Base-by-base conservation (phyloP, 2,113 vertebrate genomes). In the Geococcyx californianus region DNA sequence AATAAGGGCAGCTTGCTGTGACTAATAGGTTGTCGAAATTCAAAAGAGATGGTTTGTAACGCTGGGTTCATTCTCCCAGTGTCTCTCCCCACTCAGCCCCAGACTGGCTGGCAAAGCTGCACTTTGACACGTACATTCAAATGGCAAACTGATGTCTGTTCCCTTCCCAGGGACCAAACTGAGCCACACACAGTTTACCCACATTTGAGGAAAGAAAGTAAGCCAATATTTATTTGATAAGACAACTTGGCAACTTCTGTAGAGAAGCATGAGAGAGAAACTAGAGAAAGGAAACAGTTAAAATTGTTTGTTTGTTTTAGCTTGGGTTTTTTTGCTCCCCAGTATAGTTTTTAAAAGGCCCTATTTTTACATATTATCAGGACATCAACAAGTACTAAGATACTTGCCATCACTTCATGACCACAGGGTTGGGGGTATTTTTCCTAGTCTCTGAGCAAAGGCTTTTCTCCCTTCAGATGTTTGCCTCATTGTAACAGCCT, bases 11-110 rank as follows among this genome's bases (percentile, higher is more conserved):
- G 94, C 96, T 97, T 95, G 87, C 94, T 88, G 89, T 95, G 96
- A 97, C 88, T 95, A 96, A 95, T 97, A 95, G 90, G 81, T 88
- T 90, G 58, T 58, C 92, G 91, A 94, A 94, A 96, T 97, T 94
- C 90, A 93, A 95, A 94, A 92, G 94, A 90, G 90, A 82, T 3
- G 0, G 68, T 94, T 88, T 92, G 95, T 69, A 72, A 88, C 77
- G 91, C 60, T 33, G 91, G 95, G 89, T 79, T 95, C 87, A 91
- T 96, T 93, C 94, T 92, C 40, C 60, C 64, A 5, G 1, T 33
- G 92, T 45, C 68, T 70, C 62, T 89, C 83, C 58, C n/a, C 80
- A 84, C 68, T 63, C 67, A 54, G 86, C 59, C 82, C 64, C 38
- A 38, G 89, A n/a, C 56, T n/a, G 91, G 49, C 51, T 92, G 64